Conservation (phyloP, 2,797 vertebrate species). For the Heliangelus exortis region DNA sequence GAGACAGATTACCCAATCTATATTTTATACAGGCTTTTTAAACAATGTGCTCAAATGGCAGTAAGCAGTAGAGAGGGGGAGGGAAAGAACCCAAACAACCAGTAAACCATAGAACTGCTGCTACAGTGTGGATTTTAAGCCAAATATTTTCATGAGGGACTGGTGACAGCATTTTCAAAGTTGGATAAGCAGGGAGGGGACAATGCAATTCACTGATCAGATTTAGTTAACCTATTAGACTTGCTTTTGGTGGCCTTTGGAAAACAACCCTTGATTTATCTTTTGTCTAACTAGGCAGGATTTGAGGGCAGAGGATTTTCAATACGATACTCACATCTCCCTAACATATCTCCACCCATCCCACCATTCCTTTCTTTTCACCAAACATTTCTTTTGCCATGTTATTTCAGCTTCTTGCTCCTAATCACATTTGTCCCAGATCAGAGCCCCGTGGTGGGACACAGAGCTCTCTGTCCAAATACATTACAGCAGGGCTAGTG, state of each 20-base stretch:
- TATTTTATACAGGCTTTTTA: slow-evolving; percentile 31
- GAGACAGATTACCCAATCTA: slow-evolving; percentile 52
- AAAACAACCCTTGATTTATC: neutral
- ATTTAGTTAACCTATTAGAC: neutral
- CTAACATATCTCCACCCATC: neutral
- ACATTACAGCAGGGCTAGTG: neutral
- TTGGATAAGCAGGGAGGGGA: neutral
- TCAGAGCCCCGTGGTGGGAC: neutral
- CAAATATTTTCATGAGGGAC: neutral
- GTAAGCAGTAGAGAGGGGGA: neutral
- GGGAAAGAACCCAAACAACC: accelerated
- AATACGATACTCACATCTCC: neutral
- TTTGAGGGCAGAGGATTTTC: neutral
- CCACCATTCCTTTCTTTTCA: neutral
- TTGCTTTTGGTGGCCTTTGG: neutral
- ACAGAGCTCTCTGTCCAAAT: neutral
- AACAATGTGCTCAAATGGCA: neutral
- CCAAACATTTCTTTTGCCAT: accelerated
- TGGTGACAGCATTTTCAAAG: neutral
- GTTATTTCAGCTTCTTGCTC: neutral
- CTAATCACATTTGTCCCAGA: neutral
- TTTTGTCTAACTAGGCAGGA: neutral
- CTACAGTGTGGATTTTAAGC: neutral
- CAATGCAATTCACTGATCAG: neutral
- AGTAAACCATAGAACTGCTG: neutral